Conservation (phyloP, 2,113 vertebrate genomes). For the Orthochromis malagaraziensis region DNA sequence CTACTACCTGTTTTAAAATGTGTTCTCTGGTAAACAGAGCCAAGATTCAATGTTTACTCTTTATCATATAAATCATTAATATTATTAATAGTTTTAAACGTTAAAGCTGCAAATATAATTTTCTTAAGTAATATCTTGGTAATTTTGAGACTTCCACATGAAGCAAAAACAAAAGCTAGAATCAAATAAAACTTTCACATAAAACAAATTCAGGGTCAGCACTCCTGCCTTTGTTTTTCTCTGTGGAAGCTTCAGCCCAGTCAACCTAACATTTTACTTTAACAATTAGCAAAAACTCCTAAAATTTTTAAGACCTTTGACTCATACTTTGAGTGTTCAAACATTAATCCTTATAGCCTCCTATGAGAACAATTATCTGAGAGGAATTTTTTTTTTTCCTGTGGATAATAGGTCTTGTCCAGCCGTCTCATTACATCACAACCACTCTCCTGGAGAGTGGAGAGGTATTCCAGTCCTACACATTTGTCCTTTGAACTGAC, state of each 20-base stretch:
- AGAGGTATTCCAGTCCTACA: slow-evolving; percentile 40
- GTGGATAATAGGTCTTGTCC: slow-evolving; percentile 11
- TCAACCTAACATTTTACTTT: neutral
- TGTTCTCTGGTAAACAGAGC: neutral
- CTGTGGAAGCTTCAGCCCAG: neutral
- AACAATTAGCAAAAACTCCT: neutral
- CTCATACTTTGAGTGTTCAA: neutral
- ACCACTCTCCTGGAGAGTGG: neutral
- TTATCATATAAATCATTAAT: neutral
- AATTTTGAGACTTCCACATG: neutral
- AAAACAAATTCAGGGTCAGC: neutral
- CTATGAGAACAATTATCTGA: neutral
- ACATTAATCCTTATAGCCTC: neutral
- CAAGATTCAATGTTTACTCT: neutral
- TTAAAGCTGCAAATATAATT: neutral
- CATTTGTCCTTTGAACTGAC: slow-evolving; percentile 47
- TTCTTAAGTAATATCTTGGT: neutral
- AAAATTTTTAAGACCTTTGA: neutral
- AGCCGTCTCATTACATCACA: slow-evolving; percentile 38
- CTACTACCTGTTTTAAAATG: neutral
- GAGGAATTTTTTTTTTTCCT: neutral
- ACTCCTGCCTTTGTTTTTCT: neutral
- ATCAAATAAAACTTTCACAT: neutral
- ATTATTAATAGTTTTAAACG: neutral
- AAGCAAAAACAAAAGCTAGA: neutral